phyloP scores from a whole-genome alignment of 23 tunicate species.

The Ascidia mentula region DNA sequence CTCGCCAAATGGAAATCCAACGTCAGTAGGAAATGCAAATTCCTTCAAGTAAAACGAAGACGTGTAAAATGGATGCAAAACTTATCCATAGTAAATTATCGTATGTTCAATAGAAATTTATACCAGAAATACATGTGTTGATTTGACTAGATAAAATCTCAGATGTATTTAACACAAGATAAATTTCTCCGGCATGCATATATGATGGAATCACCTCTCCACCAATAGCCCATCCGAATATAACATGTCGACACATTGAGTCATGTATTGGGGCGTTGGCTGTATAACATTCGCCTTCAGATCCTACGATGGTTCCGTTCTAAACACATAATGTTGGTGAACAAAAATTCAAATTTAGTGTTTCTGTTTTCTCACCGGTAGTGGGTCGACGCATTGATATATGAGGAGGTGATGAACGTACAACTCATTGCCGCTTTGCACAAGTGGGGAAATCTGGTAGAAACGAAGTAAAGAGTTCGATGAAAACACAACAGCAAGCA shows the following conservation, averaged over 20 bases:
- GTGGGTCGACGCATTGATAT: constrained; percentile 22
- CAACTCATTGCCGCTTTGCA: constrained; percentile 13
- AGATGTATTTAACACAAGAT: no score
- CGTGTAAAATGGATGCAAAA: no score
- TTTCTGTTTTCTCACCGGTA: constrained; percentile 4
- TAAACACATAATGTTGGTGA: neutral
- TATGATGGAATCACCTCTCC: constrained; percentile 39
- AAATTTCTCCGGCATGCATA: no score
- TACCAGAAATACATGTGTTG: neutral
- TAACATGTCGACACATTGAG: constrained; percentile 1
- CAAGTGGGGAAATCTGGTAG: constrained; percentile 12
- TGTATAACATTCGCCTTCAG: constrained; percentile 16
- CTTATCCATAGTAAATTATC: no score
- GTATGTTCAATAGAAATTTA: no score
- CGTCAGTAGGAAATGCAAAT: constrained; percentile 27
- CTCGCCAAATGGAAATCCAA: constrained; percentile 46
- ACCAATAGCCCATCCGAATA: constrained; percentile 44
- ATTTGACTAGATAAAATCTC: no score
- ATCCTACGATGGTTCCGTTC: neutral
- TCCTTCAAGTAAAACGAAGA: constrained; percentile 19
- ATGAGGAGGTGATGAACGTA: constrained; percentile 22
- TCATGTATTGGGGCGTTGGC: constrained; percentile 19
- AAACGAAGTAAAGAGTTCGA: no score
- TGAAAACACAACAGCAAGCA: no score
- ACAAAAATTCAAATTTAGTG: neutral